Conservation (phyloP, 2,113 vertebrate genomes). For the Regulus satrapa region DNA sequence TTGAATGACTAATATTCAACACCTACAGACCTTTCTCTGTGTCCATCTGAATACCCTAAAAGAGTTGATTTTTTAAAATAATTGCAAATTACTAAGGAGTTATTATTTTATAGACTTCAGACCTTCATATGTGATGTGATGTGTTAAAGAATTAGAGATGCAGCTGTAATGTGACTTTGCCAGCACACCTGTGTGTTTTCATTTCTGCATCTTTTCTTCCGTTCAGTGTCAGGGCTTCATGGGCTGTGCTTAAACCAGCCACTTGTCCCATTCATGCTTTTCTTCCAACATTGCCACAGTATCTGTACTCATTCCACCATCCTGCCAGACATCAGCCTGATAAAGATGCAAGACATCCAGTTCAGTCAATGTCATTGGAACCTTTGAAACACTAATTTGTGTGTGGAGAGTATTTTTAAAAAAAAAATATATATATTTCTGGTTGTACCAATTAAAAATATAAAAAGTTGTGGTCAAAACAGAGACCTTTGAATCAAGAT, state of each 20-base stretch:
- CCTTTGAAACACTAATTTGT: not conserved
- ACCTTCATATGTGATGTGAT: not conserved
- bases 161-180: not conserved
- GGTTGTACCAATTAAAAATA: not conserved
- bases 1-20: not conserved
- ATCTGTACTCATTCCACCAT: not conserved
- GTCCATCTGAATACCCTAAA: not conserved
- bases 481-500: not conserved
- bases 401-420: not conserved
- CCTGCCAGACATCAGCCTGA: not conserved
- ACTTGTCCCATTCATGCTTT: not conserved
- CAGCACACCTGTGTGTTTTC: not conserved
- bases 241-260: not conserved
- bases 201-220: not conserved
- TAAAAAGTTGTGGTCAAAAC: not conserved
- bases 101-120: not conserved
- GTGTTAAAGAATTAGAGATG: not conserved
- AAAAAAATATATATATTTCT: not conserved
- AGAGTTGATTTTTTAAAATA: not conserved
- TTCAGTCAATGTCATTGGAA: not conserved
- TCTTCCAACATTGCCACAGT: not conserved
- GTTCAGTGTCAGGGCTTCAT: not conserved
- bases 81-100: not conserved
- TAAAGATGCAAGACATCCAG: not conserved
- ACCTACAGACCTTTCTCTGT: not conserved